Base-by-base conservation (phyloP, 2,113 vertebrate genomes). In the Catharus minimus region DNA sequence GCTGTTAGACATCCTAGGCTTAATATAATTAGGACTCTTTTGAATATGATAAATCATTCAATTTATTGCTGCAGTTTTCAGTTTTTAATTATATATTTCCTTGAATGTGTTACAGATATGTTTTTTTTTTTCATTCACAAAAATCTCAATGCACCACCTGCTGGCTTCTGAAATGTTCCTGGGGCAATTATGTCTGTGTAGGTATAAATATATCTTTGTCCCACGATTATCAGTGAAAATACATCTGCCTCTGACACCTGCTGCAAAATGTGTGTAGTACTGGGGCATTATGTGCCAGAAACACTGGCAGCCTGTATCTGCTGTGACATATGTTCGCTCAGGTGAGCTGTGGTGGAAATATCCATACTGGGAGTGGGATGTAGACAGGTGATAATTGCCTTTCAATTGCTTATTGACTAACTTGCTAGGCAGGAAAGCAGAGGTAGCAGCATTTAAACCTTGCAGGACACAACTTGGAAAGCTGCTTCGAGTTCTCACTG, bases 381-480 rank as follows among this genome's bases (percentile, higher is more conserved):
- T 71, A 90, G 90, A 49, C 76, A 96, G 87, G 95, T 95, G 92
- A 84, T 96, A 97, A 97, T 95, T 96, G 95, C 71, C 74, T 93
- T 90, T 93, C 89, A 96, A 23, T 67, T 85, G 69, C 26, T 92
- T 95, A 91, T 93, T 93, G 95, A 95, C 87, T 90, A 72, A 80
- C 84, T 84, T 67, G 33, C 57, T 84, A 61, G 57, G 83, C 60
- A 82, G 55, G 46, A 91, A 94, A 92, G 47, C 81, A 86, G 68
- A 85, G 36, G 57, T 20, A 79, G 62, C 28, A 78, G 78, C 65
- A 66, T 73, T 82, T 82, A 68, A 62, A 41, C 80, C 44, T 79
- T 86, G 53, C 13, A 74, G 55, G 38, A 50, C 20, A 13, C 23
- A 75, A 36, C 43, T 47, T 56, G 38, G 49, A 86, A 95, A 88